phyloP scores from a whole-genome alignment of 2,113 vertebrate species.

The Actenoides lindsayi region DNA sequence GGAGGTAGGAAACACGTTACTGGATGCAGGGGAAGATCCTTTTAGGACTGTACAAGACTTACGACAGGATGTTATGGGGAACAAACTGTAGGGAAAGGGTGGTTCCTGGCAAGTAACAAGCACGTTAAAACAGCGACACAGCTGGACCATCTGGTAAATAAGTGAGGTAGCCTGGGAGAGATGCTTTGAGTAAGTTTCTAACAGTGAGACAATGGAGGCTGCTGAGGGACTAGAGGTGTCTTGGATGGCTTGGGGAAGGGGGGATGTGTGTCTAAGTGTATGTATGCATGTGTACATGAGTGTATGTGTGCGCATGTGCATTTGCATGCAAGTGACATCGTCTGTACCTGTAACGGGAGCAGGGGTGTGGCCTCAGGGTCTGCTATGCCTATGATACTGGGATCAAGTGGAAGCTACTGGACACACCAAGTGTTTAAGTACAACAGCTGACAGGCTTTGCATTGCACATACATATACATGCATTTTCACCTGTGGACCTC shows the following conservation, averaged over 20 bases:
- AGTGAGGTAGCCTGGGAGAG: background rate
- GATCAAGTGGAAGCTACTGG: background rate
- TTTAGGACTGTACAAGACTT: background rate
- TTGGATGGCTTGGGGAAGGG: rapidly evolving
- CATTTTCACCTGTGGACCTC: background rate
- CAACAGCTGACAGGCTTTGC: background rate
- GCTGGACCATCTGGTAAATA: too few species aligned
- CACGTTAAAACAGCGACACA: background rate
- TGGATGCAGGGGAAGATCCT: background rate
- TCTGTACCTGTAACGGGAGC: background rate
- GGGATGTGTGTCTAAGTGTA: background rate
- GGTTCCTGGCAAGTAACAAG: background rate
- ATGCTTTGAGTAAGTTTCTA: background rate
- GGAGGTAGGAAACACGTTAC: background rate
- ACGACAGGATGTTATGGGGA: background rate
- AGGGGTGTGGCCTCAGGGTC: too few species aligned
- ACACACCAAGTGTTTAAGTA: rapidly evolving
- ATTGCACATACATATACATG: background rate
- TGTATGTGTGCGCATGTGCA: rapidly evolving
- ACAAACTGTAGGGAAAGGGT: background rate
- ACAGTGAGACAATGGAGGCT: rapidly evolving
- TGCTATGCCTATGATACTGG: background rate
- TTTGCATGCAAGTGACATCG: background rate
- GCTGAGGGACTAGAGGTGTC: background rate
- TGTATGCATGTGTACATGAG: too few species aligned